A percentile compares a stretch with the other conserved stretches of the same genome.
phyloP scores from a whole-genome alignment of 2,113 vertebrate genomes.

The Actinemys pallida region DNA sequence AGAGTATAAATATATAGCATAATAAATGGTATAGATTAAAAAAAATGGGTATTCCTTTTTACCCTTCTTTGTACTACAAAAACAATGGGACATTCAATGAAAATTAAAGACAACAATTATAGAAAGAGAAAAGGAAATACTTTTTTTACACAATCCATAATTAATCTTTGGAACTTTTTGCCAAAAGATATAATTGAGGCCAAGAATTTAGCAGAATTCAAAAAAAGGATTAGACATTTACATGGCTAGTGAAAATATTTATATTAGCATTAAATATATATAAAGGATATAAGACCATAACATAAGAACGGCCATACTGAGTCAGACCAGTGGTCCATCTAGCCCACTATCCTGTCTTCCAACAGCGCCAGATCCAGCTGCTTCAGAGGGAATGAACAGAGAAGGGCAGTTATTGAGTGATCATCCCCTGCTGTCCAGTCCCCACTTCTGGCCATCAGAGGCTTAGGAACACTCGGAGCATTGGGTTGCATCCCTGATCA shows the following conservation, averaged over 20 bases:
- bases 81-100: background rate
- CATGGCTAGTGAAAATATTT: fast-evolving
- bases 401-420: background rate
- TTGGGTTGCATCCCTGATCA: background rate
- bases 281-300: background rate
- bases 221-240: background rate
- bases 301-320: background rate
- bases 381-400: background rate
- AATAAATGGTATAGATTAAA: background rate
- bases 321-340: background rate
- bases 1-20: background rate
- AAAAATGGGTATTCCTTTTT: fast-evolving
- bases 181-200: background rate
- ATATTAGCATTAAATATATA: background rate
- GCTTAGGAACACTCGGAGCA: background rate
- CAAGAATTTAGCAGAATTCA: background rate
- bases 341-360: background rate
- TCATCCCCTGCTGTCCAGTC: background rate
- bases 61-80: background rate
- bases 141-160: background rate
- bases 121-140: background rate
- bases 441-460: background rate
- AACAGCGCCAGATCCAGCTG: background rate
- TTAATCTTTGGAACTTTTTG: background rate
- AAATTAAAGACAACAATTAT: background rate